Conservation (phyloP, 2,113 vertebrate genomes). For the Erythrocercus mccallii region DNA sequence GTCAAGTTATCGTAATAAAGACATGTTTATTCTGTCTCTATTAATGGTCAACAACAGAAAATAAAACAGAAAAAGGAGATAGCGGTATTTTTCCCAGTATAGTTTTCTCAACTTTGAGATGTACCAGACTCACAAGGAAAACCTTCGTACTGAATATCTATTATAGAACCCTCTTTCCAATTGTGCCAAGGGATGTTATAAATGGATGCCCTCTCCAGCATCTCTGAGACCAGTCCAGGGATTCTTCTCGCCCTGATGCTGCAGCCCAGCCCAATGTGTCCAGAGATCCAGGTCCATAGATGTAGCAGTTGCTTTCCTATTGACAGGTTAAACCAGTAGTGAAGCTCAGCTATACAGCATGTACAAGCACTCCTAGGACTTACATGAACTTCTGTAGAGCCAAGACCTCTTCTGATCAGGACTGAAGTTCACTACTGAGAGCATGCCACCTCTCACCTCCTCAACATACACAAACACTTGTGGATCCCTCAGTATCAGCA, state of each 20-base stretch:
- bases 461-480: not conserved
- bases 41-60: not conserved
- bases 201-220: not conserved
- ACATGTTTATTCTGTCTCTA: not conserved
- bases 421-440: not conserved
- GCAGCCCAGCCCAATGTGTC: fast-evolving
- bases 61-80: not conserved
- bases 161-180: not conserved
- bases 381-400: not conserved
- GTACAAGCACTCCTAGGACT: not conserved
- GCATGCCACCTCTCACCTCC: fast-evolving
- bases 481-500: not conserved
- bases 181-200: not conserved
- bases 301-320: not conserved
- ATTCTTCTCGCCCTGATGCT: not conserved
- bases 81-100: not conserved
- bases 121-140: not conserved
- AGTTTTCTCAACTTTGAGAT: not conserved
- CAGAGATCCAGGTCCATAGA: fast-evolving
- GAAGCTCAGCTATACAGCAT: not conserved
- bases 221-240: not conserved
- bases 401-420: not conserved
- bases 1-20: not conserved
- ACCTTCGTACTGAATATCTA: not conserved
- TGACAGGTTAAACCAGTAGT: not conserved